Evolutionary conservation across 2,113 vertebrate genomes (phyloP).

Genomic region (Narcine bancroftii): DNA sequence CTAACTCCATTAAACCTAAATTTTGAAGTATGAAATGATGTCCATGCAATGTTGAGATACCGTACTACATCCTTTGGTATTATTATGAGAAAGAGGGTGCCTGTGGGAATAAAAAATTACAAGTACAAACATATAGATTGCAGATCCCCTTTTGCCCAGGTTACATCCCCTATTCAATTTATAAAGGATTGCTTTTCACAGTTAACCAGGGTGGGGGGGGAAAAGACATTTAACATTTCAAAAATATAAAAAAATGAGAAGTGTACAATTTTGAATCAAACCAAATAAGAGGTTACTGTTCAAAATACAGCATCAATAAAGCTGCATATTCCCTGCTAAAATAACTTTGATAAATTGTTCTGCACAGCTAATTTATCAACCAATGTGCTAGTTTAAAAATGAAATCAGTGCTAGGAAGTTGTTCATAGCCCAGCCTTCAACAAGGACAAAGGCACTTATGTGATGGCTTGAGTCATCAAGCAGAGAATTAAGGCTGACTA

Average conservation of each 20-base stretch:
- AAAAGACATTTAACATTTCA: conserved; percentile 10
- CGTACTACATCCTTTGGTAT: conserved; percentile 55
- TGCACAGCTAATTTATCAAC: conserved; percentile 36
- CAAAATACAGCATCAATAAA: conserved; percentile 24
- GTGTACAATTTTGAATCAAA: conserved; percentile 34
- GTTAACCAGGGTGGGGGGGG: conserved; percentile 7
- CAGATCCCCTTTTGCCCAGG: conserved; percentile 23
- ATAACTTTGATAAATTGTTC: conserved; percentile 26
- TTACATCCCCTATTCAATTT: conserved; percentile 32
- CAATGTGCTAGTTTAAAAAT: conserved; percentile 31
- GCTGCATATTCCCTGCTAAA: conserved; percentile 36
- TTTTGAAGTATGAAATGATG: conserved; percentile 44
- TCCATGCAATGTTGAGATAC: conserved; percentile 55
- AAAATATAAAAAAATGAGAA: conserved; percentile 5
- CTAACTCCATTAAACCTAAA: conserved; percentile 47
- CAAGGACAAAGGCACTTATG: conserved; percentile 32
- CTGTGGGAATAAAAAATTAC: conserved; percentile 22
- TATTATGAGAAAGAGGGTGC: conserved; percentile 42
- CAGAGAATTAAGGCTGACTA: conserved; percentile 35
- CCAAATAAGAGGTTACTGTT: conserved; percentile 27
- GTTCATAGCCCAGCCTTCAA: conserved; percentile 35
- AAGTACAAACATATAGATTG: conserved; percentile 9
- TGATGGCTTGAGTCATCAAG: conserved; percentile 32
- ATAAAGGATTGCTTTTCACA: conserved; percentile 37
- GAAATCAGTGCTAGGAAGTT: conserved; percentile 32